Evolutionary conservation across 2,888 invertebrate genomes (phyloP).

Genomic region (Tetanocera ferruginea): DNA sequence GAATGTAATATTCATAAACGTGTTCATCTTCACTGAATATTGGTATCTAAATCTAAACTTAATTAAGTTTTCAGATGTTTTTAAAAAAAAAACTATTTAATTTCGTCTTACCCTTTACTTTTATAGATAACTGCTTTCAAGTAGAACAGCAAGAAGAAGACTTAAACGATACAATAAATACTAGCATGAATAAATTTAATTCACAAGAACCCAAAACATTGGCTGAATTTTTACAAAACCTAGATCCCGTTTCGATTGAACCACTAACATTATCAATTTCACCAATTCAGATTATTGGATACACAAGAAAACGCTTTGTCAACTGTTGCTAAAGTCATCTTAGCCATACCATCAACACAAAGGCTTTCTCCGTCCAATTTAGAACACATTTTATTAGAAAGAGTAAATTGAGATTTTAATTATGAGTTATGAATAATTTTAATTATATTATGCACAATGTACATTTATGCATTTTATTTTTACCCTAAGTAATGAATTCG

Average conservation of each 20-base stretch:
- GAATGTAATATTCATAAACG: neutral
- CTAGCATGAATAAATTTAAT: neutral
- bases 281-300: slow-evolving; percentile 45
- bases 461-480: too few relatives aligned
- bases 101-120: too few relatives aligned
- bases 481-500: too few relatives aligned
- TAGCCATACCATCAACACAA: slow-evolving; percentile 44
- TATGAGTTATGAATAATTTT: too few relatives aligned
- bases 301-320: slow-evolving; percentile 40
- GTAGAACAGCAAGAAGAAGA: neutral
- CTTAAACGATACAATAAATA: slow-evolving; percentile 31
- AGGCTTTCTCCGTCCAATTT: slow-evolving; percentile 28
- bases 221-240: slow-evolving; percentile 41
- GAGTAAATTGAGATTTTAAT: too few relatives aligned
- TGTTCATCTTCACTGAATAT: neutral
- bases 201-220: slow-evolving; percentile 40
- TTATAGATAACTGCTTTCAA: slow-evolving; percentile 16
- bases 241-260: slow-evolving; percentile 33
- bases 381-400: slow-evolving; percentile 41
- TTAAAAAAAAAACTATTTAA: too few relatives aligned
- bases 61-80: too few relatives aligned
- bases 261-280: neutral
- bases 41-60: too few relatives aligned
- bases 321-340: slow-evolving; percentile 36
- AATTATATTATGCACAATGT: too few relatives aligned